Evolutionary conservation across 2,113 vertebrate genomes (phyloP).

Genomic region (Plecotus auritus): DNA sequence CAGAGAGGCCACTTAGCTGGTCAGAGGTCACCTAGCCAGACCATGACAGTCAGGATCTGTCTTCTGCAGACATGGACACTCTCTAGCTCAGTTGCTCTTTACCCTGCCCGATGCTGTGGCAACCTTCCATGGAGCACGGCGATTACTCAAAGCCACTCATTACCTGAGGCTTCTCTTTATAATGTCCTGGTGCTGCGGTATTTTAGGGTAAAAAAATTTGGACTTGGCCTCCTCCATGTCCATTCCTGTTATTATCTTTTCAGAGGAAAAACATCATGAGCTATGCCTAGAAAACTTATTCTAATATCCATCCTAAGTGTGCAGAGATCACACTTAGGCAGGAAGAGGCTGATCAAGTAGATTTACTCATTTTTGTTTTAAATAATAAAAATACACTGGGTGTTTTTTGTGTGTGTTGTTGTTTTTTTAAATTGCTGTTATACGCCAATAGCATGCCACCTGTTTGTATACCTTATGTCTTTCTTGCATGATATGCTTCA

Average conservation of each 20-base stretch:
- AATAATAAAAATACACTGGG: neutral
- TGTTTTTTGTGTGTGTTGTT: too few relatives aligned
- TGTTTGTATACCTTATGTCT: too few relatives aligned
- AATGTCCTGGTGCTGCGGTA: neutral
- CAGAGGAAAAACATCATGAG: neutral
- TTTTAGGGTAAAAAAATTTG: neutral
- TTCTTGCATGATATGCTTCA: accelerated
- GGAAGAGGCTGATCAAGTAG: neutral
- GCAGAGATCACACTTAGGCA: too few relatives aligned
- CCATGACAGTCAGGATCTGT: too few relatives aligned
- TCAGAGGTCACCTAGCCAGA: too few relatives aligned
- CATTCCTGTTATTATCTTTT: neutral
- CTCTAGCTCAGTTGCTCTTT: neutral
- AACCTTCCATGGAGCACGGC: accelerated
- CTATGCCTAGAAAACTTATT: too few relatives aligned
- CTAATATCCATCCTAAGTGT: accelerated
- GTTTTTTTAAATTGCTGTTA: accelerated
- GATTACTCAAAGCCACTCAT: too few relatives aligned
- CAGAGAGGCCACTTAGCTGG: accelerated
- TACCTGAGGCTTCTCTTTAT: neutral
- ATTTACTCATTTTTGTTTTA: neutral
- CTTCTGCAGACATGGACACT: accelerated
- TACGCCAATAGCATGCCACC: neutral
- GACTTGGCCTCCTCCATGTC: accelerated
- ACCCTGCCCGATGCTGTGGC: accelerated